These are phyloP conservation scores for Aleadryas rufinucha DNA, from an alignment of 2,113 vertebrate species.

Conservation along the genomic window DNA sequence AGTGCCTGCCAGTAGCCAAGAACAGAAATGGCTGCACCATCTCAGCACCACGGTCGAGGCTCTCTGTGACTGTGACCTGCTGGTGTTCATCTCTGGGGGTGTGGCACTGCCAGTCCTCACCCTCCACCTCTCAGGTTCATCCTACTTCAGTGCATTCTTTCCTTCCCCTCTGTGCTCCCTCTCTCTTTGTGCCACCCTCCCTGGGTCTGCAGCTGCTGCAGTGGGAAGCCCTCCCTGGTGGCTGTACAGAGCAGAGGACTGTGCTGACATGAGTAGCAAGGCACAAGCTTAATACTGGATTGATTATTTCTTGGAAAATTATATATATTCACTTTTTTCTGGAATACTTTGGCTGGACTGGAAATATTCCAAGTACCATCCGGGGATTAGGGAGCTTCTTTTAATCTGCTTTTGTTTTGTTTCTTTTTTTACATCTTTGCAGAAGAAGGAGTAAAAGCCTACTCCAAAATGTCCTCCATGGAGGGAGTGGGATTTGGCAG, in stretches of 20 bases:
- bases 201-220: not conserved
- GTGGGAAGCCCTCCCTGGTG: not conserved
- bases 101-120: not conserved
- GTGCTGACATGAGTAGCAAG: not conserved
- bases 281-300: not conserved
- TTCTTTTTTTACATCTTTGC: not conserved
- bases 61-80: not conserved
- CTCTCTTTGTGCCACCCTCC: not conserved
- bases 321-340: not conserved
- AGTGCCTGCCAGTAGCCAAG: not conserved
- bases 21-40: not conserved
- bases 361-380: not conserved
- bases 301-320: not conserved
- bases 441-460: not conserved
- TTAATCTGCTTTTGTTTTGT: constrained; percentile 1
- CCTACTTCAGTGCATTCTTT: not conserved
- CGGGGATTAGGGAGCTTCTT: not conserved
- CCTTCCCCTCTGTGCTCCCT: not conserved
- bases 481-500: not conserved
- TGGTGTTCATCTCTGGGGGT: not conserved
- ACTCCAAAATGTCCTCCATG: not conserved
- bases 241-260: not conserved
- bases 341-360: not conserved
- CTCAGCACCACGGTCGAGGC: fast-evolving
- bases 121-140: not conserved